Conservation (phyloP, 1,140 invertebrate genomes). For the Physella acuta region DNA sequence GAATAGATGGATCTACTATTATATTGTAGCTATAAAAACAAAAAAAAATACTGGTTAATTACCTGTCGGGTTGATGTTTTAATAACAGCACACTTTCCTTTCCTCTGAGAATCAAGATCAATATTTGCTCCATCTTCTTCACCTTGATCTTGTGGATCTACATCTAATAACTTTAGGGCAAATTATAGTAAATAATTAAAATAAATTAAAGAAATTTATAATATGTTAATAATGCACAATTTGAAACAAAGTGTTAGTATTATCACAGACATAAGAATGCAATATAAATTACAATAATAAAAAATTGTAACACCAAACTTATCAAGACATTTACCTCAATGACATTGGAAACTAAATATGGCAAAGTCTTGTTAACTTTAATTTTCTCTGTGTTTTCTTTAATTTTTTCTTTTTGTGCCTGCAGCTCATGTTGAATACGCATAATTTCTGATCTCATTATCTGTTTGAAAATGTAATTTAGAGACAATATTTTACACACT, state of each 20-base stretch:
- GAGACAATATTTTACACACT: too few species aligned
- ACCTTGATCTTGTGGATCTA: constrained; percentile 85
- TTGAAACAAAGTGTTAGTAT: too few species aligned
- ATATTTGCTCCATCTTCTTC: constrained; percentile 99
- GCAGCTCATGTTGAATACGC: constrained; percentile 93
- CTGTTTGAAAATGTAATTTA: constrained; percentile 49
- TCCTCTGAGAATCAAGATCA: constrained; percentile 95
- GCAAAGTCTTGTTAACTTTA: constrained; percentile 98
- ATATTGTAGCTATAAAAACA: too few species aligned
- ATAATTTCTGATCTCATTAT: constrained; percentile 99
- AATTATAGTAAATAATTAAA: not conserved
- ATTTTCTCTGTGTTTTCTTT: constrained; percentile 99
- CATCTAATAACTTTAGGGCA: constrained; percentile 75
- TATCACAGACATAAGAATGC: too few species aligned
- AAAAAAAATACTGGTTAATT: too few species aligned
- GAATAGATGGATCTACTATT: too few species aligned
- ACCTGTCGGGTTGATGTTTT: constrained; percentile 96
- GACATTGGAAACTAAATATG: constrained; percentile 98
- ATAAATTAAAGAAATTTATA: not conserved
- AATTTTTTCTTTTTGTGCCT: constrained; percentile 95
- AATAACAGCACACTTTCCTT: constrained; percentile 99
- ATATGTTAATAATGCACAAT: too few species aligned
- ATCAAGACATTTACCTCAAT: constrained; percentile 73
- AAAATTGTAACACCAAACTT: too few species aligned
- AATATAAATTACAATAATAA: too few species aligned